Evolutionary conservation across 2,113 vertebrate genomes (phyloP), one percentile per base, ranked within the genome.

Genomic region (Microcebus ravelobensis): DNA sequence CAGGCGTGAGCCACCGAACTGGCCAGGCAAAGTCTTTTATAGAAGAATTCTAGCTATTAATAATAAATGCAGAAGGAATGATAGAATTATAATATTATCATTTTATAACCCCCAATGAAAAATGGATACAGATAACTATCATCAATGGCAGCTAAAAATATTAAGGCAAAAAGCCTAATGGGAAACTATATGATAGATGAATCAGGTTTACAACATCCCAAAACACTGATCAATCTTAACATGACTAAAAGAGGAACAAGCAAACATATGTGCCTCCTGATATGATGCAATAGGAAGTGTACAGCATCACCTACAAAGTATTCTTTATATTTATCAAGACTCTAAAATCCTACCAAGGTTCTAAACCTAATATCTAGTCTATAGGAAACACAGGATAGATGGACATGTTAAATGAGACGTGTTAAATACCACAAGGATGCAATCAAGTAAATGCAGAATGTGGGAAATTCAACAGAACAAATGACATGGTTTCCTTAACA

Each of bases 41-140:
- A 55, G 57, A 68, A 81, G 45, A 76, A 88, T 79, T 89, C 59
- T 48, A 92, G 70, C 45, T 91, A 61, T 10, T 10, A 59, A 61
- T 55, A 55, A 76, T 76, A 76, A 91, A 76, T 21, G 29, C 14
- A 36, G 13, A 87, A 42, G 59, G 61, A 73, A 71, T 77, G 42
- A 74, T 2, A 94, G 68, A 76, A 91, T 83, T 82, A 96, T 29
- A 83, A 77, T 61, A 94, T 81, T 81, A 87, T 48, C 55, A 71
- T 45, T 91, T 81, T 63, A 14, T 20, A 94, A 52, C 11, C 23
- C 70, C 20, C 77, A 70, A 5, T 63, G 61, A 94, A 87, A 94
- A 11, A 83, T 1, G 4, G 34, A 48, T 73, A 52, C 84, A 79
- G 57, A 79, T 11, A 55, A 91, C 61, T 61, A 74, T 59, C 83